phyloP scores from a whole-genome alignment of 37 sponge, comb jelly and placozoan genomes.

The Haliclona indistincta region DNA sequence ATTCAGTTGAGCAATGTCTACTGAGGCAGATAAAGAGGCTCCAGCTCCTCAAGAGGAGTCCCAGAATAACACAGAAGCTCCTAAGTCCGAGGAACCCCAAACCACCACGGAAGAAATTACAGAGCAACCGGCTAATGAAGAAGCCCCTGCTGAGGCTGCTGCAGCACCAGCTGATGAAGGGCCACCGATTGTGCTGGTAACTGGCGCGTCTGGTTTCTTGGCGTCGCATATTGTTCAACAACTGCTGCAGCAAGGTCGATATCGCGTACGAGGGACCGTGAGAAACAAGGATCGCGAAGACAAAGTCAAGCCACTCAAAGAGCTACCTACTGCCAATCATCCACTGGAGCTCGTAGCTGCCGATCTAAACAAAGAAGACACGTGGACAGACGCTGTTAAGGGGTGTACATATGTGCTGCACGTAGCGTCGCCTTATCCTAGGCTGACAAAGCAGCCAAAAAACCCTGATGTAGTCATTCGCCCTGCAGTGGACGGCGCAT shows the following conservation, averaged over 20 bases:
- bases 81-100: not conserved
- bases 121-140: not conserved
- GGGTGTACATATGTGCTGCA: slow-evolving; percentile 87
- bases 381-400: slow-evolving; percentile 81
- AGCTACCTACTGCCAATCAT: slow-evolving; percentile 64
- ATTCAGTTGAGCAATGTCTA: too few species aligned
- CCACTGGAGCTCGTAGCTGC: slow-evolving; percentile 83
- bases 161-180: not conserved
- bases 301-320: slow-evolving; percentile 64
- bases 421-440: slow-evolving; percentile 89
- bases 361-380: slow-evolving; percentile 62
- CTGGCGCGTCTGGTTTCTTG: slow-evolving; percentile 88
- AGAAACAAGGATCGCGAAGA: slow-evolving; percentile 60
- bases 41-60: not conserved
- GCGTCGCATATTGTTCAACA: slow-evolving; percentile 71
- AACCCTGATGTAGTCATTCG: slow-evolving; percentile 39
- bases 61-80: not conserved
- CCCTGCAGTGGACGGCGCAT: slow-evolving; percentile 82
- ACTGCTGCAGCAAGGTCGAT: slow-evolving; percentile 64
- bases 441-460: slow-evolving; percentile 2
- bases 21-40: not conserved
- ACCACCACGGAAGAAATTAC: not conserved
- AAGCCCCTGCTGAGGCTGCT: not conserved
- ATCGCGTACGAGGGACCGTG: slow-evolving; percentile 80
- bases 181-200: slow-evolving; percentile 74